Evolutionary conservation across 2,797 vertebrate species (phyloP).

Genomic region (Crocidura indochinensis): DNA sequence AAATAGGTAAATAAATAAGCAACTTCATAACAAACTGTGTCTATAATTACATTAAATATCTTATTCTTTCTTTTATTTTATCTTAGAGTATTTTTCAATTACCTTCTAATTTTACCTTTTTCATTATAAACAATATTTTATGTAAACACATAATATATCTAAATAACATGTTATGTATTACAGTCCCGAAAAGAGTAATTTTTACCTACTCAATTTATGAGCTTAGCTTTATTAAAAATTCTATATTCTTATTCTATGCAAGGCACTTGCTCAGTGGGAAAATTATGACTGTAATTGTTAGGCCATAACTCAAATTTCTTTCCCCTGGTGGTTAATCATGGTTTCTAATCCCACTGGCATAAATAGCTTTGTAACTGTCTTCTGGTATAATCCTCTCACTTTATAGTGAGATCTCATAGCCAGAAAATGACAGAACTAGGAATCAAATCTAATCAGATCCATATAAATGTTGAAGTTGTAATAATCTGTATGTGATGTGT

Average conservation of each 20-base stretch:
- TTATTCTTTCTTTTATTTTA: slow-evolving; percentile 65
- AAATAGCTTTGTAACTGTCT: slow-evolving; percentile 55
- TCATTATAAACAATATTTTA: slow-evolving; percentile 65
- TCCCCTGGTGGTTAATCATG: slow-evolving; percentile 71
- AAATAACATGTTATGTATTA: slow-evolving; percentile 29
- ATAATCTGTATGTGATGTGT: slow-evolving; percentile 23
- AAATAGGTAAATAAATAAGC: not conserved
- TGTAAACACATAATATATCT: slow-evolving; percentile 47
- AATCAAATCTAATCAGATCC: slow-evolving; percentile 55
- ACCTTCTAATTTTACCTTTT: slow-evolving; percentile 58
- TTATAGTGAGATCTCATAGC: slow-evolving; percentile 64
- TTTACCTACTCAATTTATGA: slow-evolving; percentile 54
- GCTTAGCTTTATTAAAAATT: slow-evolving; percentile 62
- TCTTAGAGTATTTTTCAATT: slow-evolving; percentile 56
- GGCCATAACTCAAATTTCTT: slow-evolving; percentile 71
- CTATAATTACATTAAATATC: slow-evolving; percentile 57
- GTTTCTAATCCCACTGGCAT: slow-evolving; percentile 64
- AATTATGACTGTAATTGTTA: slow-evolving; percentile 75
- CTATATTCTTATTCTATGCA: slow-evolving; percentile 57
- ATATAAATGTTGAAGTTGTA: slow-evolving; percentile 64
- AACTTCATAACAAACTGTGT: slow-evolving; percentile 48
- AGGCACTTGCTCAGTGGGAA: slow-evolving; percentile 59
- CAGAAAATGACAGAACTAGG: slow-evolving; percentile 61
- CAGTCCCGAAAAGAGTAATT: slow-evolving; percentile 51
- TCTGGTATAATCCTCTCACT: slow-evolving; percentile 63